A percentile compares a stretch with the other conserved stretches of the same genome.
Conservation (phyloP, 2,113 vertebrate species). For the Bufo gargarizans region DNA sequence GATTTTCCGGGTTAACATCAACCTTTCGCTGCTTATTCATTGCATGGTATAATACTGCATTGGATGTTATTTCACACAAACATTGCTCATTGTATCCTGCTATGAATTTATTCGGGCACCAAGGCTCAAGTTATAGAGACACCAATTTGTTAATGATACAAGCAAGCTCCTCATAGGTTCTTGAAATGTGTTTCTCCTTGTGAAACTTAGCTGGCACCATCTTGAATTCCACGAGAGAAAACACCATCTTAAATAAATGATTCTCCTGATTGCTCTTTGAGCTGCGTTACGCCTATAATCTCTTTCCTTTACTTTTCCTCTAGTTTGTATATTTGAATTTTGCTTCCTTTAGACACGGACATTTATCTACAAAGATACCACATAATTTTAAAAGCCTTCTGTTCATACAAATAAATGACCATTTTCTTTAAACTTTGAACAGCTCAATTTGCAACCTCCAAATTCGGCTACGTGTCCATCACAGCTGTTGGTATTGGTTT, state of each 20-base stretch:
- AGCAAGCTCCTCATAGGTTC: neutral
- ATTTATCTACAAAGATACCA: constrained; percentile 13
- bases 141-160: neutral
- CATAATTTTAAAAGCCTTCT: constrained; percentile 16
- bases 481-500: neutral
- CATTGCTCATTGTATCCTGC: neutral
- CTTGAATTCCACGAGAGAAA: constrained; percentile 21
- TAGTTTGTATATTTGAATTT: constrained; percentile 41
- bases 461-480: constrained; percentile 17
- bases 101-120: neutral
- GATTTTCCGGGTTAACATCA: neutral
- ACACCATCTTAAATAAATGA: constrained; percentile 11
- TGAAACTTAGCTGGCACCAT: neutral
- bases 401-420: constrained; percentile 22
- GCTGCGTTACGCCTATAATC: constrained; percentile 30
- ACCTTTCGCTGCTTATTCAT: neutral
- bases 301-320: constrained; percentile 22
- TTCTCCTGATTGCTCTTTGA: neutral
- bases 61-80: neutral
- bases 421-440: constrained; percentile 42
- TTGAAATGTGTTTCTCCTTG: neutral
- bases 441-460: constrained; percentile 3
- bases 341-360: neutral
- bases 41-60: neutral
- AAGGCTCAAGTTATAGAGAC: neutral